These are phyloP conservation scores for Probosciger aterrimus DNA, from an alignment of 2,113 vertebrate species.

Conservation along the genomic window DNA sequence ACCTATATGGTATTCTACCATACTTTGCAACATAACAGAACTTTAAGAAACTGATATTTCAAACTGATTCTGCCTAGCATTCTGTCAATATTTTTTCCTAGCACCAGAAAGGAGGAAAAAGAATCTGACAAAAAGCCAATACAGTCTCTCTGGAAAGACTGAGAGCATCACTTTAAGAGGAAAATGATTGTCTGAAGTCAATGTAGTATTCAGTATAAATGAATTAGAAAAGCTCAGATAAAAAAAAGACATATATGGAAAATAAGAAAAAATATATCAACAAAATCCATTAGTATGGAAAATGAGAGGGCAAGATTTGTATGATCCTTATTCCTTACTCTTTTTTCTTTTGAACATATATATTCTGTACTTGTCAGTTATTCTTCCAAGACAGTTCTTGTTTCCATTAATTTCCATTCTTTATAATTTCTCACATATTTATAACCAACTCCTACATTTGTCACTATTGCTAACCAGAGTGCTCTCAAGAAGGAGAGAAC, in stretches of 20 bases:
- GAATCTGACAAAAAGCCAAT: background rate
- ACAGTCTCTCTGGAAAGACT: background rate
- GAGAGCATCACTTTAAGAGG: background rate
- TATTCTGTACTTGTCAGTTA: background rate
- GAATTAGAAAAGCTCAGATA: background rate
- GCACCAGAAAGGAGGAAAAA: background rate
- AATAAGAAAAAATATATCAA: background rate
- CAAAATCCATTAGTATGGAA: background rate
- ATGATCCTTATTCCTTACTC: background rate
- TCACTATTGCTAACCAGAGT: background rate
- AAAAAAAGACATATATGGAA: background rate
- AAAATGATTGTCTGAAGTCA: background rate
- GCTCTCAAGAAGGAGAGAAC: background rate
- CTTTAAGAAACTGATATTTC: background rate
- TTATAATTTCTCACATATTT: background rate
- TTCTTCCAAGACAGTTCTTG: background rate
- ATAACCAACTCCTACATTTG: background rate
- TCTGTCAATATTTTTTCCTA: background rate
- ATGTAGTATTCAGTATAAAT: background rate
- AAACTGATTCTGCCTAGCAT: background rate
- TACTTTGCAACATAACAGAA: background rate
- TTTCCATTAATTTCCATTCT: background rate
- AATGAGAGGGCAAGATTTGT: background rate
- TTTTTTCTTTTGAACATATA: background rate
- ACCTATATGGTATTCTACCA: background rate